These are phyloP conservation scores for Linyphia triangularis DNA, from an alignment of 2,888 invertebrate genomes.

Conservation along the genomic window DNA sequence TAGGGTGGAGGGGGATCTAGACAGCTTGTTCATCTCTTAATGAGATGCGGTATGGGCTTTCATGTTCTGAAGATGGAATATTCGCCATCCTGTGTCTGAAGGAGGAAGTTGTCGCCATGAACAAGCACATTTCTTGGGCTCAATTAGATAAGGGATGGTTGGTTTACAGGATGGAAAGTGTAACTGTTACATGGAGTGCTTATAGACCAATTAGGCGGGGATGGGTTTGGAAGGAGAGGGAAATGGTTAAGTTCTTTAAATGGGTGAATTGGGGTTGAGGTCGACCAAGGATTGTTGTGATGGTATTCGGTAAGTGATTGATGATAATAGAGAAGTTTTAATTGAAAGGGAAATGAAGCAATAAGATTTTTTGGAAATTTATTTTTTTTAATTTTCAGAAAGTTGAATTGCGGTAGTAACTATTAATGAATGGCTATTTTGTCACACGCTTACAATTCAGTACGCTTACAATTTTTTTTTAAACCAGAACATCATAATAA, in stretches of 20 bases:
- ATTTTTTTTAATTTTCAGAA: no score
- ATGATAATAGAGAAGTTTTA: not conserved
- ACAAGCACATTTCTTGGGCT: conserved; percentile 5
- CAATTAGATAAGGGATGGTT: conserved; percentile 28
- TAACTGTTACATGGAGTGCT: not conserved
- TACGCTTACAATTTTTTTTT: no score
- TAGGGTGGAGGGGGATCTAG: not conserved
- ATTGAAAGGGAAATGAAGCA: no score
- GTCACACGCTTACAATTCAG: no score
- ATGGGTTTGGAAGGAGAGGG: not conserved
- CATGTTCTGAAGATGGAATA: not conserved
- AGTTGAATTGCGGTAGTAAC: no score
- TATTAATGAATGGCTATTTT: no score
- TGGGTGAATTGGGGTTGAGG: not conserved
- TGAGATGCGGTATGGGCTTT: conserved; percentile 19
- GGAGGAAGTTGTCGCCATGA: conserved; percentile 30
- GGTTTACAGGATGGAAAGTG: not conserved
- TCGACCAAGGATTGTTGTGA: not conserved
- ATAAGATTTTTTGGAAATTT: no score
- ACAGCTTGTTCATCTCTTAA: conserved; percentile 16
- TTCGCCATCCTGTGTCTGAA: not conserved
- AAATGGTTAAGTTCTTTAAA: not conserved
- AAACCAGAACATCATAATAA: no score
- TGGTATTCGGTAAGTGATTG: not conserved
- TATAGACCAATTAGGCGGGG: not conserved